A percentile compares a stretch with the other conserved stretches of the same genome.
phyloP scores from a whole-genome alignment of 2,113 vertebrate species.

The Hippopotamus amphibius region DNA sequence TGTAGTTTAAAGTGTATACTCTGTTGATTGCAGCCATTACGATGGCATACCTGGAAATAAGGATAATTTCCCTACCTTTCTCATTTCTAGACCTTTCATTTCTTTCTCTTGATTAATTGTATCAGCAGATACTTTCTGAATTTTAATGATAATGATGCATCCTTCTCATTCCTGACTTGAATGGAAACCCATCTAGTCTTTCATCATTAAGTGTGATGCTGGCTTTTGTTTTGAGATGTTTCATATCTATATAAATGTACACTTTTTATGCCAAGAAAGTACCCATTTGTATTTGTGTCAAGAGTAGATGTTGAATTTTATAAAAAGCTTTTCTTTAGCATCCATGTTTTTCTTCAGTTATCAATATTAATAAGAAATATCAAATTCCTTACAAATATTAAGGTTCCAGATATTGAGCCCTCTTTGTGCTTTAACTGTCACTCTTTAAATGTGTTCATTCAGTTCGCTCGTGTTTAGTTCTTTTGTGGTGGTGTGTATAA shows the following conservation, averaged over 20 bases:
- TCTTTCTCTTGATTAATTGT: not conserved
- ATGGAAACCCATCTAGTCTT: not conserved
- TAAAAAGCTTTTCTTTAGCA: not conserved
- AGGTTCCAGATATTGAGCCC: not conserved
- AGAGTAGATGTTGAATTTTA: not conserved
- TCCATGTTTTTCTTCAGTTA: not conserved
- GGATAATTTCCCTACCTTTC: not conserved
- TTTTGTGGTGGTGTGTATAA: not conserved
- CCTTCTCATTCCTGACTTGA: not conserved
- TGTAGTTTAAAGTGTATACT: not conserved
- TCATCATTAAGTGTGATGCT: not conserved
- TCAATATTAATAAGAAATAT: not conserved
- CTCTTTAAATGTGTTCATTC: not conserved
- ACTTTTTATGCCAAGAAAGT: not conserved
- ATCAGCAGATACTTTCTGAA: not conserved
- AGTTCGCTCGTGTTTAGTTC: accelerated
- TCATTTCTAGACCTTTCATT: not conserved
- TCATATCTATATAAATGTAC: too few species aligned
- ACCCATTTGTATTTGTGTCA: not conserved
- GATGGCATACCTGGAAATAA: not conserved
- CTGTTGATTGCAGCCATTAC: not conserved
- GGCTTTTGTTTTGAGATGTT: not conserved
- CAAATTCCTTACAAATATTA: not conserved
- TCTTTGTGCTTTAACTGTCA: not conserved
- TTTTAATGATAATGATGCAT: not conserved